Percentiles rank a stretch among this genome's conserved stretches.
phyloP scores from a whole-genome alignment of 2,888 invertebrate genomes.

The Diarsia rubi region DNA sequence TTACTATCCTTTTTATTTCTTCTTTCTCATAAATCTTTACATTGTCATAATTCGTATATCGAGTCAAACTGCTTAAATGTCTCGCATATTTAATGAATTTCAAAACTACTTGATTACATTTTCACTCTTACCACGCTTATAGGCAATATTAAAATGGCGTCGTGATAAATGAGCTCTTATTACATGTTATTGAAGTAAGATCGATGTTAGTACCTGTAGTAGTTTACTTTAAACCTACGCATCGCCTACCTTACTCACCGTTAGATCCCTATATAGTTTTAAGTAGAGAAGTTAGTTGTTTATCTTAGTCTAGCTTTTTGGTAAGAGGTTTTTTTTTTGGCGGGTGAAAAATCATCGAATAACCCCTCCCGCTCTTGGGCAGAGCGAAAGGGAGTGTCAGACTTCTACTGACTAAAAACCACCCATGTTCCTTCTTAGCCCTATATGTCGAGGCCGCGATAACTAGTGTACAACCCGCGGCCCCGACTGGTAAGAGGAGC shows the following conservation, averaged over 20 bases:
- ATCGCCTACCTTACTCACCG: background rate
- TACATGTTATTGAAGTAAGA: background rate
- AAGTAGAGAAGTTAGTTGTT: background rate
- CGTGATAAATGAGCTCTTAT: background rate
- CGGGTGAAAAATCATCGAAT: no score
- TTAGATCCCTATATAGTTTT: background rate
- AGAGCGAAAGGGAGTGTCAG: no score
- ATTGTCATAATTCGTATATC: background rate
- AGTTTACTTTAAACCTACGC: constrained; percentile 17
- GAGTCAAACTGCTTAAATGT: background rate
- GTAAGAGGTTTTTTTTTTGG: no score
- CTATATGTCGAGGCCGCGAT: no score
- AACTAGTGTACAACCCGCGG: no score
- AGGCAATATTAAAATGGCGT: background rate
- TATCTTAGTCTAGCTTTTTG: background rate
- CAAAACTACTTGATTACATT: background rate
- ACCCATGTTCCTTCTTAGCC: no score
- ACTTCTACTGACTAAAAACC: no score
- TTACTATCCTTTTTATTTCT: background rate
- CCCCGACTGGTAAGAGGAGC: no score
- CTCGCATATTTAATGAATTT: background rate
- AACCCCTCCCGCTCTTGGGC: no score
- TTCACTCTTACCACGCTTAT: background rate
- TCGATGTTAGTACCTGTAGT: constrained; percentile 4
- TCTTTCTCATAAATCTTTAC: background rate